Conservation (phyloP, 2,888 invertebrate species). For the Drosophila demipolita region DNA sequence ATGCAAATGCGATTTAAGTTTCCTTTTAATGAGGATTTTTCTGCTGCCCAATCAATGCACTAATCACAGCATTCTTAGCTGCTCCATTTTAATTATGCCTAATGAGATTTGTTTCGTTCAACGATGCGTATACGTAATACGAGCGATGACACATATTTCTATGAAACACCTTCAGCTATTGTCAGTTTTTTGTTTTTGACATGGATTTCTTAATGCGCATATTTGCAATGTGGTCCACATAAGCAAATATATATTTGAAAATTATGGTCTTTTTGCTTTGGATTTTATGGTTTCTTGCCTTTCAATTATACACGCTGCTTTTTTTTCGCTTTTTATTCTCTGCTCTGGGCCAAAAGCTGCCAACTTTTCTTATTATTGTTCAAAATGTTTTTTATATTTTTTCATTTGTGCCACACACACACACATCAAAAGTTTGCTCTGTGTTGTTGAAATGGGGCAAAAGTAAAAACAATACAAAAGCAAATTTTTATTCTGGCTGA, state of each 20-base stretch:
- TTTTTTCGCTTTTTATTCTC: constrained; percentile 31
- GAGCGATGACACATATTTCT: constrained; percentile 5
- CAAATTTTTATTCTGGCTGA: constrained; percentile 35
- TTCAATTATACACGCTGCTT: constrained; percentile 20
- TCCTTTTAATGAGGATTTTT: constrained; percentile 11
- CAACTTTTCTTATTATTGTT: constrained; percentile 76
- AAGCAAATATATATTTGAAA: background rate
- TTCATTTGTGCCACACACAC: constrained; percentile 19
- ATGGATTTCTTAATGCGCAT: constrained; percentile 3
- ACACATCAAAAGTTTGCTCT: constrained; percentile 40
- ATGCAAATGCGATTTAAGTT: constrained; percentile 55
- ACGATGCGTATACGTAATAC: constrained; percentile 62
- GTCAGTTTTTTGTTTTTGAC: background rate
- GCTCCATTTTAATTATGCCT: constrained; percentile 55
- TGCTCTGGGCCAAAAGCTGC: constrained; percentile 61
- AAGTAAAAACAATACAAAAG: constrained; percentile 59
- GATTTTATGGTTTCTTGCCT: background rate
- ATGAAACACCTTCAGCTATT: constrained; percentile 29
- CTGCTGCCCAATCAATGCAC: constrained; percentile 42
- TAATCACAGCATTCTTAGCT: constrained; percentile 3
- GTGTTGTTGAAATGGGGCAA: constrained; percentile 65
- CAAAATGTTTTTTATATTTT: constrained; percentile 52
- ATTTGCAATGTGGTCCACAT: background rate
- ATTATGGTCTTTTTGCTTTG: constrained; percentile 10
- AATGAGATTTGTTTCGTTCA: constrained; percentile 57